Percentiles rank a stretch among this genome's conserved stretches.
Evolutionary conservation across 2,888 invertebrate species (phyloP).

Genomic region (Amphimallon solstitiale): DNA sequence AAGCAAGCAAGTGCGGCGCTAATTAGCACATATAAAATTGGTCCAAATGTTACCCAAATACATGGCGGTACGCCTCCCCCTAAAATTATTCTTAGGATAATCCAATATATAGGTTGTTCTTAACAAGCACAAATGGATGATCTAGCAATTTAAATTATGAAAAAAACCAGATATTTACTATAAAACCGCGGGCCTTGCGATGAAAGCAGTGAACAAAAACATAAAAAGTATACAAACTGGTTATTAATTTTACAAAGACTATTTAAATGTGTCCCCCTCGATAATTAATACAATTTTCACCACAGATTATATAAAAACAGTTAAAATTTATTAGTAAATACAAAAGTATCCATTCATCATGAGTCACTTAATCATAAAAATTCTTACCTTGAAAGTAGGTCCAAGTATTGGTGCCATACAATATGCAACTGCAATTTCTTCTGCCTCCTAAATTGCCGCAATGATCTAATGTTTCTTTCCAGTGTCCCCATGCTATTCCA

Average conservation of each 20-base stretch:
- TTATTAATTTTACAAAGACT: too few relatives aligned
- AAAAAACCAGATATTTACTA: too few relatives aligned
- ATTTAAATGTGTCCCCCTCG: too few relatives aligned
- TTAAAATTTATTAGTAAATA: too few relatives aligned
- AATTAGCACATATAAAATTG: slow-evolving; percentile 72
- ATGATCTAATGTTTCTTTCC: slow-evolving; percentile 74
- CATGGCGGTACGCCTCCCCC: slow-evolving; percentile 75
- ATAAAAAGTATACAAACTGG: too few relatives aligned
- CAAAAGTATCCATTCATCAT: too few relatives aligned
- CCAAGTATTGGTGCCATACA: slow-evolving; percentile 71
- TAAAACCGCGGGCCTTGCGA: too few relatives aligned
- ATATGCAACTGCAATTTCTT: slow-evolving; percentile 75
- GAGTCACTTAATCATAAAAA: slow-evolving; percentile 1
- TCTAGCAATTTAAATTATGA: too few relatives aligned
- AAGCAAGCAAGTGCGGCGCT: slow-evolving; percentile 72
- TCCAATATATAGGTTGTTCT: not conserved
- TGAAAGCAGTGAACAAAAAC: too few relatives aligned
- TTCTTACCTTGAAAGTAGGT: slow-evolving; percentile 67
- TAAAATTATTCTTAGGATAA: slow-evolving; percentile 47
- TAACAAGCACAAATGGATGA: too few relatives aligned
- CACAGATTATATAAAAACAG: too few relatives aligned
- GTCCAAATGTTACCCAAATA: slow-evolving; percentile 75
- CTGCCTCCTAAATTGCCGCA: slow-evolving; percentile 67
- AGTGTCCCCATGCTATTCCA: slow-evolving; percentile 75
- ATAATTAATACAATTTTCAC: too few relatives aligned